Evolutionary conservation across 2,888 invertebrate genomes (phyloP), one percentile per base, ranked within the genome.

Genomic region (Hydriomena furcata): DNA sequence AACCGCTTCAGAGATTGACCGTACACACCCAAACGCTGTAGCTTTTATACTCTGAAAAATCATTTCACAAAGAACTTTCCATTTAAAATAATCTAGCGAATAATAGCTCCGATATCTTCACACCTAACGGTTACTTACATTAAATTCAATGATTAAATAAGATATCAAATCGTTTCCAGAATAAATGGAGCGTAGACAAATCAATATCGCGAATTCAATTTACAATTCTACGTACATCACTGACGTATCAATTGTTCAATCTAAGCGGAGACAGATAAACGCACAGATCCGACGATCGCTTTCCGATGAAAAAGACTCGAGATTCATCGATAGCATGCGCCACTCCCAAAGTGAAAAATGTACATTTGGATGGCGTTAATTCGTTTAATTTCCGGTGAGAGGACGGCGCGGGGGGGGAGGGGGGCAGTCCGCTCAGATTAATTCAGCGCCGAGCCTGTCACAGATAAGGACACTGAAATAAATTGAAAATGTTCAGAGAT

Each of bases 401-500:
- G 78, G 74, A 71, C 60, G 60, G 61, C 72, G 69, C 44, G 62
- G 51, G 4, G 51, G 4, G 52, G 68, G 63, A 61, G 68, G 52
- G 61, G 71, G 65, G 73, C 64, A 73, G 84, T 80, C 79, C 82
- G 84, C 75, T 80, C 87, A 89, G 90, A 90, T 90, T 90, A 90
- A 90, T 90, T 89, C 90, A 85, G 80, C 81, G 78, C 84, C 80
- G 81, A 84, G 79, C 76, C 87, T 81, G 84, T 84, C 85, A 81
- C 83, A 85, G 90, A 90, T 90, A 90, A 90, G 86, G 86, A 80
- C 84, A 80, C 84, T 84, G 86, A 90, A 91, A 91, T 91, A 91
- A 90, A 91, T 91, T 91, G 91, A 91, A 91, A 91, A 91, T 88
- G 88, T 88, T 88, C 84, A 79, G 79, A 85, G 90, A 91, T 91